These are phyloP conservation scores for Mico argentatus DNA, from an alignment of 2,797 vertebrate species.

Conservation along the genomic window DNA sequence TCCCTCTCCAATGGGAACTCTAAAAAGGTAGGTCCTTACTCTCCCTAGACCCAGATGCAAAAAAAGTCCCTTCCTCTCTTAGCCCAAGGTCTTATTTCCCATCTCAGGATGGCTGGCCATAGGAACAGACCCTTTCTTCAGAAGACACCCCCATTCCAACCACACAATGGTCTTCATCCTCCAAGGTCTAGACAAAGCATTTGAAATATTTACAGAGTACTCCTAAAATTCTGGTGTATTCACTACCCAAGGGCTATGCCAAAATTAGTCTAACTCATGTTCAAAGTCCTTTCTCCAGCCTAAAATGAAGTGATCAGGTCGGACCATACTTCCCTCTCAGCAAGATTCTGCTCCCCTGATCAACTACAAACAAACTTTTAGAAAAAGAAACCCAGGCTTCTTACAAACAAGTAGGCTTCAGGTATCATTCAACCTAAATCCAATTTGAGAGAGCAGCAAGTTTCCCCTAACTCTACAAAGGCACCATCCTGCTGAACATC, in stretches of 20 bases:
- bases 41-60: background rate
- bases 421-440: background rate
- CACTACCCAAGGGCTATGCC: background rate
- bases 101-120: background rate
- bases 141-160: background rate
- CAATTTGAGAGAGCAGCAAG: background rate
- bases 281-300: background rate
- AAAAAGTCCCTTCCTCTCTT: background rate
- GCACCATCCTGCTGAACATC: background rate
- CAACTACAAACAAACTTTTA: background rate
- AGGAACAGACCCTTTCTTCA: background rate
- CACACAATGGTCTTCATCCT: background rate
- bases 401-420: background rate
- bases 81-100: background rate
- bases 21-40: background rate
- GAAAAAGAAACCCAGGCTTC: background rate
- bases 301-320: background rate
- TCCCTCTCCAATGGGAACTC: background rate
- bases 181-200: background rate
- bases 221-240: background rate
- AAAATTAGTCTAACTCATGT: background rate
- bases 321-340: background rate
- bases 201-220: background rate
- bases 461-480: background rate
- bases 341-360: background rate